Percentiles rank a stretch among this genome's conserved stretches.
Conservation (phyloP, 2,888 invertebrate genomes). For the Polydrusus pterygomalis region DNA sequence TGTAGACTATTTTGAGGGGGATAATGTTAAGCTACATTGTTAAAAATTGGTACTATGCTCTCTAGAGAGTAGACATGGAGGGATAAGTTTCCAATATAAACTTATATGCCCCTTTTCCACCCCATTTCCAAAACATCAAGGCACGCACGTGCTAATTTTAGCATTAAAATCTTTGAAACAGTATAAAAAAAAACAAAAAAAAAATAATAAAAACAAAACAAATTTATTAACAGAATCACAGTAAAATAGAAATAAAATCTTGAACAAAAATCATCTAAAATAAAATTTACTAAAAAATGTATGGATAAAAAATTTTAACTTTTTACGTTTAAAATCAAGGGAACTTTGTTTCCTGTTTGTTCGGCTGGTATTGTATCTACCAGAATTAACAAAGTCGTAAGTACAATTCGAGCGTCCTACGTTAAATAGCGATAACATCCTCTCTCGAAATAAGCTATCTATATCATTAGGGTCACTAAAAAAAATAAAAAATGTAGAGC, state of each 20-base stretch:
- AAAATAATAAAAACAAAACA: constrained; percentile 44
- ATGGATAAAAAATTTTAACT: not conserved
- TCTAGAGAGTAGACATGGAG: too few relatives aligned
- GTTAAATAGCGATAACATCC: constrained; percentile 39
- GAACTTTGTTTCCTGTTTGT: not conserved
- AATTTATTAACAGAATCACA: constrained; percentile 40
- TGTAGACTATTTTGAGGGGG: too few relatives aligned
- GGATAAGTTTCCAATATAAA: too few relatives aligned
- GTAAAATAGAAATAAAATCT: constrained; percentile 8
- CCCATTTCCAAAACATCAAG: too few relatives aligned
- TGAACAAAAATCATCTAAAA: constrained; percentile 38
- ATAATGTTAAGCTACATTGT: too few relatives aligned
- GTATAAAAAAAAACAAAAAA: constrained; percentile 21
- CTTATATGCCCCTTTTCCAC: too few relatives aligned
- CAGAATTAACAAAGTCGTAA: constrained; percentile 48
- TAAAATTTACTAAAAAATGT: constrained; percentile 45
- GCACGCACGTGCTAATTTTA: too few relatives aligned
- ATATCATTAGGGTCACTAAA: constrained; percentile 34
- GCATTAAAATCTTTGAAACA: too few relatives aligned
- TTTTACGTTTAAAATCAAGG: constrained; percentile 8
- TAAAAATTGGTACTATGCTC: too few relatives aligned
- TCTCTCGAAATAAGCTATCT: constrained; percentile 1
- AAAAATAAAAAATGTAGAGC: constrained; percentile 47
- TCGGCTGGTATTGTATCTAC: constrained; percentile 33
- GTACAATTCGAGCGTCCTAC: constrained; percentile 36